These are phyloP conservation scores for Oryzaephilus surinamensis DNA, from an alignment of 1,140 invertebrate species.

Conservation along the genomic window DNA sequence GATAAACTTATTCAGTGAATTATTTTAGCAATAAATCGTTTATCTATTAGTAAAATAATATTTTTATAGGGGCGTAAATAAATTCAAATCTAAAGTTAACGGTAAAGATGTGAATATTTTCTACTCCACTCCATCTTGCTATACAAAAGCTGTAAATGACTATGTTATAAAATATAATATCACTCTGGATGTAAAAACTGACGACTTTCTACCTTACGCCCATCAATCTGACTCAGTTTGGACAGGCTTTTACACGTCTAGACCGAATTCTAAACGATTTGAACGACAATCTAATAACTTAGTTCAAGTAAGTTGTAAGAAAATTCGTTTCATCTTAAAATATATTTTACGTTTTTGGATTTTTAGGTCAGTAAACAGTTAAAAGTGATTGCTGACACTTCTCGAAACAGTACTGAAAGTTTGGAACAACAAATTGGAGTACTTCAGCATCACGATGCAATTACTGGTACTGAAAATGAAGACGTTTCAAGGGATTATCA, in stretches of 20 bases:
- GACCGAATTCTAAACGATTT: slow-evolving; percentile 55
- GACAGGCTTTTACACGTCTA: slow-evolving; percentile 76
- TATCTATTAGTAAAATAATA: too few species aligned
- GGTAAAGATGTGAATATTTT: slow-evolving; percentile 53
- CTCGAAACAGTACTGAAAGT: slow-evolving; percentile 13
- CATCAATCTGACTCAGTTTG: slow-evolving; percentile 59
- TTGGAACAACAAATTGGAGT: slow-evolving; percentile 46
- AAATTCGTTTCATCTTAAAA: too few species aligned
- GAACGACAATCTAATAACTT: slow-evolving; percentile 54
- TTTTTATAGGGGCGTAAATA: too few species aligned
- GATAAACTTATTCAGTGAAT: slow-evolving; percentile 60
- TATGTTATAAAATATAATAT: slow-evolving; percentile 2
- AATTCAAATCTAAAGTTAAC: too few species aligned
- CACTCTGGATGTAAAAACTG: slow-evolving; percentile 37
- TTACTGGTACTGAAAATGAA: slow-evolving; percentile 62
- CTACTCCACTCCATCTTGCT: slow-evolving; percentile 71
- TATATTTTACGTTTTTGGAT: too few species aligned
- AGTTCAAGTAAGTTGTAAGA: slow-evolving; percentile 36
- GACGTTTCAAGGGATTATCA: slow-evolving; percentile 64
- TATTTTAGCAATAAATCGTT: background rate
- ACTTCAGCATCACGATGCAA: slow-evolving; percentile 60
- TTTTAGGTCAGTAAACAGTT: slow-evolving; percentile 38
- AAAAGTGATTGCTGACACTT: slow-evolving; percentile 6
- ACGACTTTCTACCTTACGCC: slow-evolving; percentile 71
- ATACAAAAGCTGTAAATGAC: slow-evolving; percentile 50